These are phyloP conservation scores for Mycteria americana DNA, from an alignment of 2,797 vertebrate species.

Conservation along the genomic window DNA sequence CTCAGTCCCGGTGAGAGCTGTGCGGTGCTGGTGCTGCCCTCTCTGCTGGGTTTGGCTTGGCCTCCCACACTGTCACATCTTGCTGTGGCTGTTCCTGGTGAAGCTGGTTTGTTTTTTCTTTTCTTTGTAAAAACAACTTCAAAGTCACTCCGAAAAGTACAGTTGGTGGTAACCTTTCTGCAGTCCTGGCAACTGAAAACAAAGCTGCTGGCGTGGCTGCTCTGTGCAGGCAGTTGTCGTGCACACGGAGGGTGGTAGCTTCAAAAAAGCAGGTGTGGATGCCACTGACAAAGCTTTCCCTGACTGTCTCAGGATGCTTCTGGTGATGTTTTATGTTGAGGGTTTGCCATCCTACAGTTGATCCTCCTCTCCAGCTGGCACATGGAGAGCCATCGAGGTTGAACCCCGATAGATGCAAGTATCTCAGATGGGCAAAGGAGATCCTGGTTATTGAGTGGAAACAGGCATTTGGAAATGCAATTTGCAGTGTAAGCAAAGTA, in stretches of 20 bases:
- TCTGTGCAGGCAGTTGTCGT: not conserved
- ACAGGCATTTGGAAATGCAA: not conserved
- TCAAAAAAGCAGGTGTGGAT: not conserved
- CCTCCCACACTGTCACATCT: not conserved
- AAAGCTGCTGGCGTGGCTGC: not conserved
- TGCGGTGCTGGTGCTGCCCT: not conserved
- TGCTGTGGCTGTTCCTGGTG: not conserved
- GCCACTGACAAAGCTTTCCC: not conserved
- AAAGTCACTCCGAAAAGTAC: not conserved
- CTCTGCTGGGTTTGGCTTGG: not conserved
- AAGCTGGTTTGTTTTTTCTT: not conserved
- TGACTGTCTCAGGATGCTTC: not conserved
- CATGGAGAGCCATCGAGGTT: not conserved
- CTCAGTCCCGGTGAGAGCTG: fast-evolving
- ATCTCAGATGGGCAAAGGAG: not conserved
- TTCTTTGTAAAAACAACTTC: not conserved
- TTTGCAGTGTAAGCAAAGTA: not conserved
- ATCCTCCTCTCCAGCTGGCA: not conserved
- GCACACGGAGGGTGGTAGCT: not conserved
- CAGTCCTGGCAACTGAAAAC: not conserved
- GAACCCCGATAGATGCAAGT: not conserved
- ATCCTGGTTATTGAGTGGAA: not conserved
- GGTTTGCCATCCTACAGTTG: not conserved
- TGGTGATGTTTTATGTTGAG: not conserved
- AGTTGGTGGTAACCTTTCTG: not conserved